Evolutionary conservation across 1,140 invertebrate genomes (phyloP).

Genomic region (Scaptodrosophila lebanonensis): DNA sequence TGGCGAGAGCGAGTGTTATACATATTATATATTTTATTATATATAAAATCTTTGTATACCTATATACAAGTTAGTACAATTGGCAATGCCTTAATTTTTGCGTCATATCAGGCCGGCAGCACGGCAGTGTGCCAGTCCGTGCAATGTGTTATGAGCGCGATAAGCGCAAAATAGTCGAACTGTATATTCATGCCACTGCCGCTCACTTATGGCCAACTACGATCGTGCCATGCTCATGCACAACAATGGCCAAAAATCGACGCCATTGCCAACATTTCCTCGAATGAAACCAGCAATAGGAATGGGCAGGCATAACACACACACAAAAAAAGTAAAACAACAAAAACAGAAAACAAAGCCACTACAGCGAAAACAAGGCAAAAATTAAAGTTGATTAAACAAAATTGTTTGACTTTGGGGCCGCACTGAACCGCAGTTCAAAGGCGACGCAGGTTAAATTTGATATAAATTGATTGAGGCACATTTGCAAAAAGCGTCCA

Average conservation of each 20-base stretch:
- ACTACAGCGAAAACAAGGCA: background rate
- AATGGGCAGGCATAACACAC: no score
- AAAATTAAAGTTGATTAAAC: slow-evolving; percentile 53
- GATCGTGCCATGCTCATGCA: background rate
- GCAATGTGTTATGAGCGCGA: no score
- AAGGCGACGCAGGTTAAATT: slow-evolving; percentile 59
- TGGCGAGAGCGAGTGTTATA: background rate
- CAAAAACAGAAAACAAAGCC: slow-evolving; percentile 2
- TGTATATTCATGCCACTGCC: slow-evolving; percentile 18
- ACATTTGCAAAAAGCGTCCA: slow-evolving; percentile 21
- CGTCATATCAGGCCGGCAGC: slow-evolving; percentile 36
- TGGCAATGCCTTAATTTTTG: slow-evolving; percentile 41
- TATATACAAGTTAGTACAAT: no score
- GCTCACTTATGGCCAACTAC: slow-evolving; percentile 41
- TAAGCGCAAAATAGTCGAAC: slow-evolving; percentile 3
- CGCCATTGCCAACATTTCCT: background rate
- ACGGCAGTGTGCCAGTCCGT: no score
- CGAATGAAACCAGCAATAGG: background rate
- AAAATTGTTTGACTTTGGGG: slow-evolving; percentile 64
- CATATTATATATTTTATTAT: slow-evolving; percentile 1
- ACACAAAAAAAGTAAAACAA: slow-evolving; percentile 5
- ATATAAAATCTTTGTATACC: no score
- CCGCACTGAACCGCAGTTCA: slow-evolving; percentile 38
- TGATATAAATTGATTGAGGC: slow-evolving; percentile 67
- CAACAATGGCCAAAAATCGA: slow-evolving; percentile 28